Conservation (phyloP, 2,888 invertebrate species). For the Ormyrus rosae region DNA sequence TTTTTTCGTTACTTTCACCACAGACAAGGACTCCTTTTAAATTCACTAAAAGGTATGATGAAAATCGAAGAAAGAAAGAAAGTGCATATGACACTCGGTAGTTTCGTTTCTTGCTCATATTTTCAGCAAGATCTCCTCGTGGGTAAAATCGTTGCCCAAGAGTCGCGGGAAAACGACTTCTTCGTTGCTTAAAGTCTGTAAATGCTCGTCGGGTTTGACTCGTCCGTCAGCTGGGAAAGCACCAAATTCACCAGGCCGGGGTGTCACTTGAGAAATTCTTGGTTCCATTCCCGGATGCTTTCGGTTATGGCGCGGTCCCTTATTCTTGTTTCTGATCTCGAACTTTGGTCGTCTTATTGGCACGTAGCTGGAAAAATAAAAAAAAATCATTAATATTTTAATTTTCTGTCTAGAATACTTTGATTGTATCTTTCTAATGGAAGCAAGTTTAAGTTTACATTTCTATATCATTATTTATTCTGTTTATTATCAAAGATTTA, state of each 20-base stretch:
- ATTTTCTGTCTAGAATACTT: too few relatives aligned
- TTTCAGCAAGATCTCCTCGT: conserved; percentile 52
- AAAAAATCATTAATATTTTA: too few relatives aligned
- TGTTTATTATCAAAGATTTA: too few relatives aligned
- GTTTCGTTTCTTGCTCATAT: background rate
- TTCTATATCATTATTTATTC: too few relatives aligned
- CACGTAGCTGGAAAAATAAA: too few relatives aligned
- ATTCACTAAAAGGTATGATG: background rate
- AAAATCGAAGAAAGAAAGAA: background rate
- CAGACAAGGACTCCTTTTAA: too few relatives aligned
- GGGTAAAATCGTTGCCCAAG: conserved; percentile 47
- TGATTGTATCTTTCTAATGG: too few relatives aligned
- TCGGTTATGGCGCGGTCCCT: conserved; percentile 7
- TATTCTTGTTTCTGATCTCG: background rate
- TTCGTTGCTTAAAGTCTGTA: conserved; percentile 40
- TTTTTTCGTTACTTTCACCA: too few relatives aligned
- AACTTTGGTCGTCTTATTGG: background rate
- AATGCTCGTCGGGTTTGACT: conserved; percentile 23
- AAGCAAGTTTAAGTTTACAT: too few relatives aligned
- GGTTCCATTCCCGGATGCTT: conserved; percentile 5
- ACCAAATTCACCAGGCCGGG: conserved; percentile 2
- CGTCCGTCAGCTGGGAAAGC: conserved; percentile 33
- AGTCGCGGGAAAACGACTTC: conserved; percentile 26
- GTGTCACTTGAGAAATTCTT: conserved; percentile 16
- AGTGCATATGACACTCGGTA: background rate